A percentile compares a stretch with the other conserved stretches of the same genome.
phyloP scores from a whole-genome alignment of 2,888 invertebrate genomes.

The Leucophenga maculata region DNA sequence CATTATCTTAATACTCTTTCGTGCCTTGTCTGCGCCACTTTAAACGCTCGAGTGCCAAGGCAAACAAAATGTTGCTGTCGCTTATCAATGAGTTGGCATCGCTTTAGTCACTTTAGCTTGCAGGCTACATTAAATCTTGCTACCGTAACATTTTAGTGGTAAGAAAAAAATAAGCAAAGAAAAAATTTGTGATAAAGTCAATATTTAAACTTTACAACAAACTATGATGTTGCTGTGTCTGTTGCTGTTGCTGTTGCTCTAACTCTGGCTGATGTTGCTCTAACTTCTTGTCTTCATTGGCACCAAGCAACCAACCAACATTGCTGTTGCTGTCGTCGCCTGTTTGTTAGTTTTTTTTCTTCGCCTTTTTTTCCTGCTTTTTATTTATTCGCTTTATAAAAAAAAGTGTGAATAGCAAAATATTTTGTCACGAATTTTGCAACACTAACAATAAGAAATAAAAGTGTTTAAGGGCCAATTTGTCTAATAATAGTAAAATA shows the following conservation, averaged over 20 bases:
- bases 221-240: background rate
- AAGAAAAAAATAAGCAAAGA: too few species aligned
- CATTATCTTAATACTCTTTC: background rate
- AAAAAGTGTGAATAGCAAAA: too few species aligned
- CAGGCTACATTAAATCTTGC: slow-evolving; percentile 44
- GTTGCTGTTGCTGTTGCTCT: background rate
- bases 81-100: slow-evolving; percentile 12
- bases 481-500: too few species aligned
- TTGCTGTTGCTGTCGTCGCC: background rate
- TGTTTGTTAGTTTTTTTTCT: background rate
- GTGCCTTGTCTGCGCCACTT: slow-evolving; percentile 3
- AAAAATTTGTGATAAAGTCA: too few species aligned
- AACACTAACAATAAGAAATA: too few species aligned
- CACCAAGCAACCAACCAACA: too few species aligned
- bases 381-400: background rate
- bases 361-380: background rate
- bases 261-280: slow-evolving; percentile 42
- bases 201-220: too few species aligned
- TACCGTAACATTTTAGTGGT: slow-evolving; percentile 43
- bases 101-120: slow-evolving; percentile 17
- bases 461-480: too few species aligned
- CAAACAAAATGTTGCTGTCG: slow-evolving; percentile 19
- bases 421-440: too few species aligned
- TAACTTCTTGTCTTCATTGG: slow-evolving; percentile 37
- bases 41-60: slow-evolving; percentile 29